phyloP scores from a whole-genome alignment of 1,140 invertebrate species.

The Psilanteris sp. region DNA sequence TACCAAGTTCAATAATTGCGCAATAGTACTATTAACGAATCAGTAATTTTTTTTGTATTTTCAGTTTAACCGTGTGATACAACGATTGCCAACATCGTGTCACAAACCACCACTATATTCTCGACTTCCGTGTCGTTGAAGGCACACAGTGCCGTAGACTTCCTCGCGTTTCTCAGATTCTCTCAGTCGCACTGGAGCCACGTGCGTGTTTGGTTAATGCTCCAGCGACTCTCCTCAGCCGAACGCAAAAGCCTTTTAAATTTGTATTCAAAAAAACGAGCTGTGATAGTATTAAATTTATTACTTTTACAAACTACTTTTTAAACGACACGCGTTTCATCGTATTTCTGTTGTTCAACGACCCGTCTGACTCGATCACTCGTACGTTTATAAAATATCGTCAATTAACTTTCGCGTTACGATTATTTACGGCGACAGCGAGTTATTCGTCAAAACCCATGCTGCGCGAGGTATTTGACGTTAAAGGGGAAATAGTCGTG shows the following conservation, averaged over 20 bases:
- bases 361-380: background rate
- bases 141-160: conserved; percentile 55
- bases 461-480: too few relatives aligned
- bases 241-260: conserved; percentile 10
- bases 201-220: conserved; percentile 66
- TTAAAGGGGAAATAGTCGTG: too few relatives aligned
- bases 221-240: conserved; percentile 48
- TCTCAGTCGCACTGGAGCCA: conserved; percentile 66
- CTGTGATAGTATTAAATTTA: conserved; percentile 41
- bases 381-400: background rate
- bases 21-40: conserved; percentile 38
- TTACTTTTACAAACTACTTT: too few relatives aligned
- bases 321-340: too few relatives aligned
- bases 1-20: conserved; percentile 5
- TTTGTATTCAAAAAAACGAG: conserved; percentile 28
- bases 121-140: conserved; percentile 65
- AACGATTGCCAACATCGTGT: conserved; percentile 56
- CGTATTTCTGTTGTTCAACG: too few relatives aligned
- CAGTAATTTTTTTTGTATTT: conserved; percentile 46
- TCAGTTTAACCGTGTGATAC: conserved; percentile 51
- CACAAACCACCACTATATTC: conserved; percentile 60
- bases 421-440: too few relatives aligned
- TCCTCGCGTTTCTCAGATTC: conserved; percentile 62
- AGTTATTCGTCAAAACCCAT: too few relatives aligned
- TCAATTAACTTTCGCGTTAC: background rate